A percentile compares a stretch with the other conserved stretches of the same genome.
phyloP scores from a whole-genome alignment of 2,113 vertebrate genomes.

The Ciconia boyciana region DNA sequence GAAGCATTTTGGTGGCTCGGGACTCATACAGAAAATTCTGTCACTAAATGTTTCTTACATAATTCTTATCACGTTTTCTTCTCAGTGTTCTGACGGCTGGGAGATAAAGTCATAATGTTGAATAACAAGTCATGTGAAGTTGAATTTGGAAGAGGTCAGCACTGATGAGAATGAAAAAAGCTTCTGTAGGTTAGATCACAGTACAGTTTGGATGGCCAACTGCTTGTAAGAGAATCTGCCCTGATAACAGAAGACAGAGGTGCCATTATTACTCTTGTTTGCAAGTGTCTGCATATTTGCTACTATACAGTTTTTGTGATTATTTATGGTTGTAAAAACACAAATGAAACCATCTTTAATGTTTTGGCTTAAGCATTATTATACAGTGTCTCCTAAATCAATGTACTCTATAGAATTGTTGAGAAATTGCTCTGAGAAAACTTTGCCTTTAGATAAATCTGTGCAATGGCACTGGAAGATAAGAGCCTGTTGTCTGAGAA shows the following conservation, averaged over 20 bases:
- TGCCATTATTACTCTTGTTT: not conserved
- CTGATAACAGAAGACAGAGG: not conserved
- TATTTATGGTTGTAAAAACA: not conserved
- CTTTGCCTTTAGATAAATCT: not conserved
- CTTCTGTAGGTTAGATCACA: not conserved
- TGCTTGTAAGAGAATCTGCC: not conserved
- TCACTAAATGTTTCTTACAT: not conserved
- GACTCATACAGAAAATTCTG: not conserved
- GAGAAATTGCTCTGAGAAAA: not conserved
- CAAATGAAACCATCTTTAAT: not conserved
- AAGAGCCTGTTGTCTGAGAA: conserved; percentile 2
- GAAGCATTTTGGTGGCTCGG: not conserved
- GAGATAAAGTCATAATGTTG: not conserved
- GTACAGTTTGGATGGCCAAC: not conserved
- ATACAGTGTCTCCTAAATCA: not conserved
- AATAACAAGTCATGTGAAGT: not conserved
- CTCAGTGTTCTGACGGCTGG: not conserved
- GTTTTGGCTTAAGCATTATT: not conserved
- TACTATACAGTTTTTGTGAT: not conserved
- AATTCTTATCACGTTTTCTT: not conserved
- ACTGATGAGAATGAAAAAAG: not conserved
- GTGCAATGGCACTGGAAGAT: not conserved
- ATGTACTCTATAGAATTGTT: not conserved
- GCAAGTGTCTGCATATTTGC: not conserved
- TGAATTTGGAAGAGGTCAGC: not conserved